Conservation (phyloP, 2,113 vertebrate species). For the Bubo scandiacus region DNA sequence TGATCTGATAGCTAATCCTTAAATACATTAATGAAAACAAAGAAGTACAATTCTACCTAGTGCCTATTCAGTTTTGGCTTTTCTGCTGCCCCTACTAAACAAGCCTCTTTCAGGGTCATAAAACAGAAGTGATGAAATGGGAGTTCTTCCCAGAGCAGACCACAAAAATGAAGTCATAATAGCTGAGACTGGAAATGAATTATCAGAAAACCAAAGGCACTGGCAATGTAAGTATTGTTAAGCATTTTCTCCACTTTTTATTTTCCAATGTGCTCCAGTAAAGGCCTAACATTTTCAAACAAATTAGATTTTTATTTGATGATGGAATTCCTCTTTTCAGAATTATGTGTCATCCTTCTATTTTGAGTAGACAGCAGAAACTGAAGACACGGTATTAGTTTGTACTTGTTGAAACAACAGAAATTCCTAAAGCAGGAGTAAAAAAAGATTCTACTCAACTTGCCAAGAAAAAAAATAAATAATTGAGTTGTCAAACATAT, state of each 20-base stretch:
- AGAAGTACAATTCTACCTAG: not conserved
- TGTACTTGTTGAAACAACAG: not conserved
- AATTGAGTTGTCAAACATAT: not conserved
- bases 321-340: not conserved
- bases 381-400: accelerated
- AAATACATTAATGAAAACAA: not conserved
- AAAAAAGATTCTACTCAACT: not conserved
- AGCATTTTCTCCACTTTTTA: not conserved
- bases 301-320: not conserved
- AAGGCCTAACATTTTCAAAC: not conserved
- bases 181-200: not conserved
- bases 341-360: not conserved
- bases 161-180: not conserved
- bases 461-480: not conserved
- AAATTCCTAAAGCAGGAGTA: not conserved
- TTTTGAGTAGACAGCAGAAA: not conserved
- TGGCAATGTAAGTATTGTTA: not conserved
- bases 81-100: not conserved
- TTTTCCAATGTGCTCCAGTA: not conserved
- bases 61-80: not conserved
- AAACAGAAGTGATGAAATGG: not conserved
- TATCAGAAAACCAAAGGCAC: not conserved
- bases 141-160: not conserved
- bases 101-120: not conserved
- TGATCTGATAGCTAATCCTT: not conserved